Evolutionary conservation across 37 sponge, comb jelly and placozoan genomes (phyloP), one percentile per base, ranked within the genome.

Genomic region (Amphimedon queenslandica): DNA sequence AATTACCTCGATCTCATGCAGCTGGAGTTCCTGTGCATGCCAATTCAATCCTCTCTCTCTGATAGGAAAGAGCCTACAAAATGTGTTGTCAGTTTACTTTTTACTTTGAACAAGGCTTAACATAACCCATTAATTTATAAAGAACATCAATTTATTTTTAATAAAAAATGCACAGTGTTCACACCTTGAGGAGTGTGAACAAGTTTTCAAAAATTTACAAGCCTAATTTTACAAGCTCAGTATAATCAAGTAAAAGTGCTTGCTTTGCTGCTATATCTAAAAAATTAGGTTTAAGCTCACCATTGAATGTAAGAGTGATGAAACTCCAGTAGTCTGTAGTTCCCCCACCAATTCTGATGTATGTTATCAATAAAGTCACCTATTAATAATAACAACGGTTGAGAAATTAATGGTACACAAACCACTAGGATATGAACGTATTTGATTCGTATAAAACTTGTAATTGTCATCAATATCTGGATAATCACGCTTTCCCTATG

Each of bases 61-160:
- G 66, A 85, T 90, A 40, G 91, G 91, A 58, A 90, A 90, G 67
- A 90, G 31, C 91, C 91, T 60, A n/a, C n/a, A n/a, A n/a, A n/a
- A n/a, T n/a, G n/a, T n/a, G n/a, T n/a, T n/a, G n/a, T n/a, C n/a
- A n/a, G n/a, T n/a, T n/a, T n/a, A n/a, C n/a, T n/a, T n/a, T n/a
- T n/a, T n/a, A n/a, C n/a, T n/a, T n/a, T n/a, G n/a, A n/a, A n/a
- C n/a, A n/a, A n/a, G n/a, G n/a, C n/a, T n/a, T n/a, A n/a, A n/a
- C n/a, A n/a, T n/a, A n/a, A n/a, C n/a, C n/a, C n/a, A n/a, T n/a
- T n/a, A n/a, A n/a, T n/a, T n/a, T n/a, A n/a, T n/a, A n/a, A n/a
- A n/a, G n/a, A n/a, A n/a, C n/a, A n/a, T n/a, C n/a, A n/a, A n/a
- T n/a, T n/a, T n/a, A n/a, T n/a, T n/a, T n/a, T n/a, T n/a, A n/a